Base-by-base conservation (phyloP, 1,140 invertebrate species). In the Holcopasites calliopsidis region DNA sequence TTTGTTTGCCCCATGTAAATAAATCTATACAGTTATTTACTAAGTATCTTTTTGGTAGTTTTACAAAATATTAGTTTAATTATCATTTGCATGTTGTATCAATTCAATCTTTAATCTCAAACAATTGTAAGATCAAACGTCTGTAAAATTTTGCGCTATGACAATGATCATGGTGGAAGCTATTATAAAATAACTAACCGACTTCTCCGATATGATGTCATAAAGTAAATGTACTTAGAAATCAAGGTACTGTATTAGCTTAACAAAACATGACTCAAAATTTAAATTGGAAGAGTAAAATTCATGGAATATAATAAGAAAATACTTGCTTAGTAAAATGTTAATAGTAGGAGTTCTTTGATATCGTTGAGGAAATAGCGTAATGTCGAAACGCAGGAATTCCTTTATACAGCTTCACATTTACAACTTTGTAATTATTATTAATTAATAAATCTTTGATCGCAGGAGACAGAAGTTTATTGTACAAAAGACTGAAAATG, bases 181-280 rank as follows among this genome's bases (percentile, higher is more conserved):
- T 23, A n/a, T 11, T 49, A 35, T 65, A 26, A 18, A 5, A 42
- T 11, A n/a, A n/a, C n/a, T n/a, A 49, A 33, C 0, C 23, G 13
- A 21, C 3, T 31, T 42, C 6, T 8, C 21, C 3, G 49, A 50
- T 49, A 35, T 65, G 62, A 65, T 50, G 44, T 65, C 62, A 65
- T n/a, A 50, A 50, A 65, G 21, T 35, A 65, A 65, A 65, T 65
- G 3, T 50, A 65, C 47, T 50, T 35, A 3, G 44, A 65, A 35
- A 35, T 16, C 8, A 26, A 50, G n/a, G 2, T 47, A 18, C 13
- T 1, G 38, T 58, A 11, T 65, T 47, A 65, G 7, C 28, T 47
- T 10, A 33, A 65, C 31, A 50, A 6, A 3, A 26, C 18, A 11
- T 28, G 31, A 35, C 33, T 2, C 0, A n/a, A 35, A 33, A 18